Base-by-base conservation (phyloP, 2,113 vertebrate species). In the Corydoras maculifer region DNA sequence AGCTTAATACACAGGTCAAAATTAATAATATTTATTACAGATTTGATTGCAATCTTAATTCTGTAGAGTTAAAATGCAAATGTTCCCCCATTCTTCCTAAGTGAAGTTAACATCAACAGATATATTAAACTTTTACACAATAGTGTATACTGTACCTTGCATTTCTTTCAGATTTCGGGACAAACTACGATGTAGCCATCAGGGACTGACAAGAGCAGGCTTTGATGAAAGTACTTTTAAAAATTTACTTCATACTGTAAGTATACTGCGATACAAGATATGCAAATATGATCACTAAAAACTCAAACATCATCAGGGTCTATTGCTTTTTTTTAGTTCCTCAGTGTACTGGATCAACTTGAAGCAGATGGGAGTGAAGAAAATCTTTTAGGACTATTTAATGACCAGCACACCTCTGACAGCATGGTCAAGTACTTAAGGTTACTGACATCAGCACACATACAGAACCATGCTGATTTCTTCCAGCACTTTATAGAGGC, bases 401-500 rank as follows among this genome's bases (percentile, higher is more conserved):
- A 93, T 0, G 85, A 92, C 51, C 88, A 81, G 48, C 49, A 55
- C 13, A 74, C 83, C 72, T 94, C 93, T 0, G 91, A 94, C 82
- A 76, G 75, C 0, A 69, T 91, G 12, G 90, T 93, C 58, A 90
- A 89, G 76, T 94, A 90, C 75, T 76, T 94, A 60, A 78, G 93
- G 73, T 85, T 93, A 69, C 86, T 94, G 73, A 91, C 92, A 0
- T 93, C 93, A 0, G 91, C 91, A 2, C 88, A 91, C 86, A 85
- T 94, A 70, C 89, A 83, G 81, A 92, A 86, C 80, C 81, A 89
- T 0, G 83, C 86, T 0, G 90, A 92, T 30, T 90, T 91, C 84
- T 94, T 92, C 80, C 77, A 83, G 43, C 84, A 92, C 80, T 94
- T 94, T 71, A 81, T 94, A 7, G 92, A 92, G 70, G 88, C 90